Base-by-base conservation (phyloP, 1,140 invertebrate genomes). In the Drosophila trapezifrons region DNA sequence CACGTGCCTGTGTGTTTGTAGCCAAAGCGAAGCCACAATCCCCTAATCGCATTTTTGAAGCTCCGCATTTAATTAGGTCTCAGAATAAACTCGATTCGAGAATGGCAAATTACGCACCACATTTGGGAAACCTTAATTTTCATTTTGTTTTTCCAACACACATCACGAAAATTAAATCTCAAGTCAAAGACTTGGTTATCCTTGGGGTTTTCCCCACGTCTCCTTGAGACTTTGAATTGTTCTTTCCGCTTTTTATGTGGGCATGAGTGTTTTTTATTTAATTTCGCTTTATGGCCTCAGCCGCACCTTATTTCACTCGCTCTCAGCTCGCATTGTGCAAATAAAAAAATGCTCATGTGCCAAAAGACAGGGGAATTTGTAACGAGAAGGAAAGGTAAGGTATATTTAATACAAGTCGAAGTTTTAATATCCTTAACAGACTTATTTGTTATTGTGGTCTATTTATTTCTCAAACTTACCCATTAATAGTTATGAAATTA, bases 251-350 rank as follows among this genome's bases (percentile, higher is more conserved):
- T 46, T 43, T 57, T 38, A 55, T 49, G 67, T 38, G 17, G 29
- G 29, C 49, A 52, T 35, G 40, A 49, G 51, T 70, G 32, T 71
- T 79, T 64, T 83, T 76, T 89, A 89, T 89, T 89, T 89, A 89
- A 89, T 89, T 89, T 84, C 65, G 55, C 78, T 89, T 89, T 89
- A 89, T 89, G 80, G 84, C 59, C 70, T 60, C 77, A 35, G 84
- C 69, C 84, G 80, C 84, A 89, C 84, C 84, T 78, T 87, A 76
- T 87, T 83, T 71, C 81, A 78, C 76, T 74, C 62, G 67, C 32
- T 54, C 32, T 54, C 64, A 75, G 47, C 37, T 74, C 59, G 40
- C 63, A 56, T 69, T 76, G 73, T 52, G 80, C 65, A 84, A 80
- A 80, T 80, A 80, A 77, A 69, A 43, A 80, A 80, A 80, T 72